A percentile compares a stretch with the other conserved stretches of the same genome.
phyloP scores from a whole-genome alignment of 2,113 vertebrate species.

The Pollachius pollachius region DNA sequence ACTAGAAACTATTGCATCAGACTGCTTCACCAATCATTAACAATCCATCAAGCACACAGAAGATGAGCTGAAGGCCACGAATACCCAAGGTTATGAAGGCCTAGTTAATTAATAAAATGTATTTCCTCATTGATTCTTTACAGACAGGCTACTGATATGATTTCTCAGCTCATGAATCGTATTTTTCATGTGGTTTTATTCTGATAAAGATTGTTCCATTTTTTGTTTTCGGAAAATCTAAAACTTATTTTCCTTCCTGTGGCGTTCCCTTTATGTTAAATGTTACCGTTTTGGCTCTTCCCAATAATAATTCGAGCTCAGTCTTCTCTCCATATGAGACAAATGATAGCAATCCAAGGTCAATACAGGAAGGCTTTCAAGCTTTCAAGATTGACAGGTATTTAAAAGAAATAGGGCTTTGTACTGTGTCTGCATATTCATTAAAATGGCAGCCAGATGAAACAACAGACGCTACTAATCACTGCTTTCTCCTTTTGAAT shows the following conservation, averaged over 20 bases:
- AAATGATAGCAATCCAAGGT: slow-evolving; percentile 51
- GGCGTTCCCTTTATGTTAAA: neutral
- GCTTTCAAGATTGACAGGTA: slow-evolving; percentile 60
- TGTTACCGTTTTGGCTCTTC: slow-evolving; percentile 3
- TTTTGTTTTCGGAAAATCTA: no score
- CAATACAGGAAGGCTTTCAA: slow-evolving; percentile 59
- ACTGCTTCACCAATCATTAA: neutral
- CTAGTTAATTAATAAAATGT: no score
- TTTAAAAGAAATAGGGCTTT: slow-evolving; percentile 50
- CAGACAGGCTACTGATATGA: no score
- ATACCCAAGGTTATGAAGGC: no score
- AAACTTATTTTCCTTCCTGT: no score
- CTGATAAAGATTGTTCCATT: no score
- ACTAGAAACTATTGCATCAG: no score
- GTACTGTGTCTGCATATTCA: slow-evolving; percentile 25
- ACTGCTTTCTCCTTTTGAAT: slow-evolving; percentile 13
- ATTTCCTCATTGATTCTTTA: no score
- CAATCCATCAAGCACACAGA: neutral
- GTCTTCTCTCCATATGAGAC: slow-evolving; percentile 40
- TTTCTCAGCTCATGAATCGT: no score
- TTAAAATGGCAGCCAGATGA: slow-evolving; percentile 31
- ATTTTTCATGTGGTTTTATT: no score
- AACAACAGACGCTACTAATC: slow-evolving; percentile 27
- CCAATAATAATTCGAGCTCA: neutral
- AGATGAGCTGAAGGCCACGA: no score